Evolutionary conservation across 30 jellyfish, hydroid and myxozoan genomes (phyloP).

Genomic region (Phacellophora camtschatica): DNA sequence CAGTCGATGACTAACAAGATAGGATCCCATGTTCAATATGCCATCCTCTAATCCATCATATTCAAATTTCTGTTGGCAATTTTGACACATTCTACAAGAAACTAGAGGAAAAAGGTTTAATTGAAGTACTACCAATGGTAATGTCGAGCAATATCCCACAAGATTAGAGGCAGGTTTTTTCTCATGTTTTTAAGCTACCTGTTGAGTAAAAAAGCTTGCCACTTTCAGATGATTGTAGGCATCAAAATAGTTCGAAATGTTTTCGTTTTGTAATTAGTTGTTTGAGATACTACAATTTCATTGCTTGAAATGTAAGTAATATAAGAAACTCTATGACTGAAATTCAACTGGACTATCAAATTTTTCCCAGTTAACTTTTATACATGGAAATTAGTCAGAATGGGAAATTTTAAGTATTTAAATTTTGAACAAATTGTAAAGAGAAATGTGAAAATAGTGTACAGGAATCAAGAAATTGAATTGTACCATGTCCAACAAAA

Average conservation of each 20-base stretch:
- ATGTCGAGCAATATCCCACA: background rate
- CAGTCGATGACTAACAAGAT: background rate
- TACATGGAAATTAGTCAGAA: background rate
- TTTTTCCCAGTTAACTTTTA: background rate
- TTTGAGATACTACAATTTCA: background rate
- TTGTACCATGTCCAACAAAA: background rate
- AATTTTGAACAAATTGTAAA: background rate
- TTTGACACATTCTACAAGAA: background rate
- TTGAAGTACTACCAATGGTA: background rate
- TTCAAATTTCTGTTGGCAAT: background rate
- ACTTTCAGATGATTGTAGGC: background rate
- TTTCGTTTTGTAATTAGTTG: background rate
- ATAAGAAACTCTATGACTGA: background rate
- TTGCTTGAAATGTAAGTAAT: background rate
- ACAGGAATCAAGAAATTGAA: background rate
- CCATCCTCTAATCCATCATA: constrained; percentile 13
- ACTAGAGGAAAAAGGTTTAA: background rate
- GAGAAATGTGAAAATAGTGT: background rate
- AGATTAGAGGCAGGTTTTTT: background rate
- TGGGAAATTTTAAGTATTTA: too few relatives aligned
- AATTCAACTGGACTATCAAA: background rate
- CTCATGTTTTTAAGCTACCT: background rate
- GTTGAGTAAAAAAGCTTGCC: background rate
- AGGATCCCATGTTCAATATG: background rate
- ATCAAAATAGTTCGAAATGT: background rate